A percentile compares a stretch with the other conserved stretches of the same genome.
phyloP scores from a whole-genome alignment of 1,140 invertebrate genomes.

The Tyrophagus putrescentiae region DNA sequence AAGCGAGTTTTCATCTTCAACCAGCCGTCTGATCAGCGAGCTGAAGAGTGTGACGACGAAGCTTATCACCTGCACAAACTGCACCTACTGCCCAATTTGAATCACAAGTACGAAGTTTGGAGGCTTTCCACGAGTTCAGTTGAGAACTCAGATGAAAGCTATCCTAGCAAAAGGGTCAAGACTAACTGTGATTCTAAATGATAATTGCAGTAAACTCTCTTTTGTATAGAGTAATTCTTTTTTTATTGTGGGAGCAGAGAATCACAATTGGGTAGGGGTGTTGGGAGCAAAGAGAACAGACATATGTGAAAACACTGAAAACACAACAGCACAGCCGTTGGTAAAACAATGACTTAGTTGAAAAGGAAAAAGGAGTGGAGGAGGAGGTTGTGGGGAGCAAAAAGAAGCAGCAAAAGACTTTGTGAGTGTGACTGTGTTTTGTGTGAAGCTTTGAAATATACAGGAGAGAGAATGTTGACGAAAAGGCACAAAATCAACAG shows the following conservation, averaged over 20 bases:
- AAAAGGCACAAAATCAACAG: constrained; percentile 12
- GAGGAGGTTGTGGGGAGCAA: too few species aligned
- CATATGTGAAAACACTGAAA: too few species aligned
- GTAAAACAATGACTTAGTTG: too few species aligned
- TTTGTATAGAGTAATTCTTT: too few species aligned
- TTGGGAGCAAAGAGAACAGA: too few species aligned
- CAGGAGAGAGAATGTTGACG: too few species aligned
- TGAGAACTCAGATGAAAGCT: background rate
- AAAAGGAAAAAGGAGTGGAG: too few species aligned
- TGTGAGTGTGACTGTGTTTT: too few species aligned
- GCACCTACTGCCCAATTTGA: constrained; percentile 59
- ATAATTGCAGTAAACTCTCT: background rate
- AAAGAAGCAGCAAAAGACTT: too few species aligned
- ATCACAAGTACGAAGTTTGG: constrained; percentile 80
- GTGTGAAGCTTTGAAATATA: too few species aligned
- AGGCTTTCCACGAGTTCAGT: constrained; percentile 28
- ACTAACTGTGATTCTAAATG: background rate
- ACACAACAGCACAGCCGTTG: too few species aligned
- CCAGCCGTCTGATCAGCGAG: background rate
- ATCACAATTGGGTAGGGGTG: background rate
- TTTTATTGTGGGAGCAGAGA: background rate
- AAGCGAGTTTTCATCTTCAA: constrained; percentile 58
- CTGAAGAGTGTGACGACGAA: constrained; percentile 41
- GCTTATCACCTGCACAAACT: constrained; percentile 53
- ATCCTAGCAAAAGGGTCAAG: background rate